Percentiles rank a stretch among this genome's conserved stretches.
Conservation (phyloP, 2,797 vertebrate genomes). For the Anabacerthia variegaticeps region DNA sequence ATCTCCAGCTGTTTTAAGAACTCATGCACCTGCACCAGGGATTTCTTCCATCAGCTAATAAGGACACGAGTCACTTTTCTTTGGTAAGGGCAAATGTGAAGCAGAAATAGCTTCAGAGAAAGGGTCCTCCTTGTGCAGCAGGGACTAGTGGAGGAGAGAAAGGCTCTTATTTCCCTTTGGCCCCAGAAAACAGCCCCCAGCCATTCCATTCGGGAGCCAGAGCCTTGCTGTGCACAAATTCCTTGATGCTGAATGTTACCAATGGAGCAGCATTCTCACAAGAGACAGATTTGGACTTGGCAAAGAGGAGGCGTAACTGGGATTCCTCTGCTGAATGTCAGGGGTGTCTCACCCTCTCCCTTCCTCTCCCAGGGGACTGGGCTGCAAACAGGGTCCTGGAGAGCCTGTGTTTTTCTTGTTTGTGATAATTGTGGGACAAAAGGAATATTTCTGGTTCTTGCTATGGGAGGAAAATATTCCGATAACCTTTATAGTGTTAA, state of each 20-base stretch:
- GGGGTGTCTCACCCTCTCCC: neutral
- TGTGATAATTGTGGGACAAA: neutral
- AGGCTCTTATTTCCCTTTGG: neutral
- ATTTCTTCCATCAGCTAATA: neutral
- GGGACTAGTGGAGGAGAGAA: neutral
- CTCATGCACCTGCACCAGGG: neutral
- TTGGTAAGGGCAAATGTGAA: neutral
- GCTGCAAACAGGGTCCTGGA: neutral
- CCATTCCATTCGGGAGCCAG: neutral
- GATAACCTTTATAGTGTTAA: neutral
- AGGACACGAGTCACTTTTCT: neutral
- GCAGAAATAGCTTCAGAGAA: neutral
- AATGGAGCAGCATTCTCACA: neutral
- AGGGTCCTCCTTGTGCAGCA: neutral
- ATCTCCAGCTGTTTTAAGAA: neutral
- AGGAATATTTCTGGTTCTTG: neutral
- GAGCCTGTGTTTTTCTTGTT: neutral
- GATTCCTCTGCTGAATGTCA: constrained; percentile 24
- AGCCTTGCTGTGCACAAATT: neutral
- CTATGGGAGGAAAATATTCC: neutral
- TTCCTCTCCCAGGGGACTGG: neutral
- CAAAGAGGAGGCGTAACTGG: neutral
- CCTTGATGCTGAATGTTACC: neutral
- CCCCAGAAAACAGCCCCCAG: neutral
- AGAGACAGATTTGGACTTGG: constrained; percentile 23